Evolutionary conservation across 2,113 vertebrate species (phyloP).

Genomic region (Solea senegalensis): DNA sequence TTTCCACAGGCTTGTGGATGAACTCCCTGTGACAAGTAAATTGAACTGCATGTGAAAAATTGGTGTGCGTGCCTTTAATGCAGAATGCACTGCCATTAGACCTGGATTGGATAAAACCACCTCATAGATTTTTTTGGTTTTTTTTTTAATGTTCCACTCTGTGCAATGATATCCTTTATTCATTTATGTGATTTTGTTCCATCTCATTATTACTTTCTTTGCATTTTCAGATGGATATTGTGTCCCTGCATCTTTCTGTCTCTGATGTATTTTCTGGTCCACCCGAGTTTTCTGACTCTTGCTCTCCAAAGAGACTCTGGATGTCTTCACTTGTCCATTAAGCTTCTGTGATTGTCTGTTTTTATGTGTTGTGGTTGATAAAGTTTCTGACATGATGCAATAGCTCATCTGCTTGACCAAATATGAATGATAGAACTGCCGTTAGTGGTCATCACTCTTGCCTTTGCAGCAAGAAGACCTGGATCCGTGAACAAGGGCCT

Average conservation of each 20-base stretch:
- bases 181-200: slow-evolving; percentile 4
- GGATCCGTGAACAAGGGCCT: no score
- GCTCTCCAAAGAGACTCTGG: not conserved
- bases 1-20: not conserved
- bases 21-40: slow-evolving; percentile 10
- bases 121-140: not conserved
- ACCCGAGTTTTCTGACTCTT: not conserved
- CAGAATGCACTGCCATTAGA: not conserved
- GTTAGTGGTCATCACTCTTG: no score
- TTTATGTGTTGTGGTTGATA: not conserved
- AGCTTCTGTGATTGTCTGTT: not conserved
- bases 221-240: not conserved
- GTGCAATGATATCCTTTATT: not conserved
- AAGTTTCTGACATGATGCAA: no score
- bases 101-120: not conserved
- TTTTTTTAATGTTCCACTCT: not conserved
- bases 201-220: slow-evolving; percentile 5
- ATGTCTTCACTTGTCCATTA: slow-evolving; percentile 1
- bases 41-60: slow-evolving; percentile 17
- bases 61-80: not conserved
- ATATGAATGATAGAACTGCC: no score
- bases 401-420: no score
- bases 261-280: not conserved
- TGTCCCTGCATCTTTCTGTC: not conserved
- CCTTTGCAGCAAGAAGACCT: no score